Conservation (phyloP, 1,140 invertebrate species). For the Cydia strobilella region DNA sequence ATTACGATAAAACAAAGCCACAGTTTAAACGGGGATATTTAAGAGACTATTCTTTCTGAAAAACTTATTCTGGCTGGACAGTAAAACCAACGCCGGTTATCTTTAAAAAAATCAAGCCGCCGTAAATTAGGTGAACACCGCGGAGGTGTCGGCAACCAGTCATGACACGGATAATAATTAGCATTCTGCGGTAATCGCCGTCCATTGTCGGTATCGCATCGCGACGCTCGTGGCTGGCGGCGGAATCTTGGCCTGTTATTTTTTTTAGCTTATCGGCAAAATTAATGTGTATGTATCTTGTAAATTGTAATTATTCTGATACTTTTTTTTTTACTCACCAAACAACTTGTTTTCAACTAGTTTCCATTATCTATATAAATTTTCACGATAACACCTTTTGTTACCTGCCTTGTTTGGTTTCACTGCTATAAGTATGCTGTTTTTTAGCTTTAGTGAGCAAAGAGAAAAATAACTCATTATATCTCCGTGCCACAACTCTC, state of each 20-base stretch:
- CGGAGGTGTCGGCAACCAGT: conserved; percentile 5
- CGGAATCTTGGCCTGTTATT: neutral
- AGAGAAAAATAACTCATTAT: no score
- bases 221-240: neutral
- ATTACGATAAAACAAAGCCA: no score
- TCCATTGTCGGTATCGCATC: conserved; percentile 7
- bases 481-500: no score
- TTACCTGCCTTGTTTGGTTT: no score
- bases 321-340: no score
- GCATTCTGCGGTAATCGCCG: conserved; percentile 25
- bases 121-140: neutral
- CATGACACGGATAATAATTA: conserved; percentile 32
- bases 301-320: neutral
- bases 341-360: no score
- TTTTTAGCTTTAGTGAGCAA: no score
- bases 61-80: neutral
- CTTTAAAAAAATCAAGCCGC: neutral
- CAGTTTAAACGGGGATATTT: no score
- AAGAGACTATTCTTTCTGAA: neutral
- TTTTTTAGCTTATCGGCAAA: neutral
- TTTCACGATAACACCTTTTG: no score
- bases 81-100: neutral
- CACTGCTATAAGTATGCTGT: no score
- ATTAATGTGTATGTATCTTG: neutral
- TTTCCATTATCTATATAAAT: no score